A percentile compares a stretch with the other conserved stretches of the same genome.
These are phyloP conservation scores for Tholera decimalis DNA, from an alignment of 2,888 invertebrate species.

Conservation along the genomic window DNA sequence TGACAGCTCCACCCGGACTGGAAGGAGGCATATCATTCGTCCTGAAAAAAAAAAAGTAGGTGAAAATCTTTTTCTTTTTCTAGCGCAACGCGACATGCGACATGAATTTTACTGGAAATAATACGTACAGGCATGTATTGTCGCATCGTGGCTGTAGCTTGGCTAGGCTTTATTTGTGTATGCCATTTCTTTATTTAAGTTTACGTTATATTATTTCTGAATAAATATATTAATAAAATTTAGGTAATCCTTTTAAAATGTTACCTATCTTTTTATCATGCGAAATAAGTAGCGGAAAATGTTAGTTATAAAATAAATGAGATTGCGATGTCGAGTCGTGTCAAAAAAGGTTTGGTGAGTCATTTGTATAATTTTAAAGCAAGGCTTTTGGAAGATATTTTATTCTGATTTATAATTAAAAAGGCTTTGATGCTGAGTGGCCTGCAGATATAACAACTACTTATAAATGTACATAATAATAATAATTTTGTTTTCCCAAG, in stretches of 20 bases:
- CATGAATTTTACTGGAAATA: not conserved
- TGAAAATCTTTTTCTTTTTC: too few species aligned
- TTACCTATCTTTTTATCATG: slow-evolving; percentile 21
- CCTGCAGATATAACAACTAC: slow-evolving; percentile 31
- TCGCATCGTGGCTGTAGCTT: too few species aligned
- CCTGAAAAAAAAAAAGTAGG: too few species aligned
- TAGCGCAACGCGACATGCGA: not conserved
- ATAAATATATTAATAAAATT: slow-evolving; percentile 38
- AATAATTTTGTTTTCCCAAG: slow-evolving; percentile 4
- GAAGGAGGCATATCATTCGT: too few species aligned
- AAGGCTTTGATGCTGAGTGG: slow-evolving; percentile 19
- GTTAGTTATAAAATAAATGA: slow-evolving; percentile 40
- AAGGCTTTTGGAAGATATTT: not conserved
- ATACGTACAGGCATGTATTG: not conserved
- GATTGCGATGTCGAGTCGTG: slow-evolving; percentile 18
- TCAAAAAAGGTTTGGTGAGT: slow-evolving; percentile 14
- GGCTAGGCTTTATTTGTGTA: not conserved
- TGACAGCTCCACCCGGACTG: too few species aligned
- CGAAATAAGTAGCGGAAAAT: slow-evolving; percentile 45
- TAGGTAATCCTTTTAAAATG: slow-evolving; percentile 16
- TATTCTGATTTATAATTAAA: slow-evolving; percentile 34
- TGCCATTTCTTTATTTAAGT: slow-evolving; percentile 25
- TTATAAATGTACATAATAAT: slow-evolving; percentile 22
- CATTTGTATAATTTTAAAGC: slow-evolving; percentile 24
- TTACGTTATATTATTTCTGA: slow-evolving; percentile 14